A percentile compares a stretch with the other conserved stretches of the same genome.
These are phyloP conservation scores for Dryococelus australis DNA, from an alignment of 2,888 invertebrate genomes.

Conservation along the genomic window DNA sequence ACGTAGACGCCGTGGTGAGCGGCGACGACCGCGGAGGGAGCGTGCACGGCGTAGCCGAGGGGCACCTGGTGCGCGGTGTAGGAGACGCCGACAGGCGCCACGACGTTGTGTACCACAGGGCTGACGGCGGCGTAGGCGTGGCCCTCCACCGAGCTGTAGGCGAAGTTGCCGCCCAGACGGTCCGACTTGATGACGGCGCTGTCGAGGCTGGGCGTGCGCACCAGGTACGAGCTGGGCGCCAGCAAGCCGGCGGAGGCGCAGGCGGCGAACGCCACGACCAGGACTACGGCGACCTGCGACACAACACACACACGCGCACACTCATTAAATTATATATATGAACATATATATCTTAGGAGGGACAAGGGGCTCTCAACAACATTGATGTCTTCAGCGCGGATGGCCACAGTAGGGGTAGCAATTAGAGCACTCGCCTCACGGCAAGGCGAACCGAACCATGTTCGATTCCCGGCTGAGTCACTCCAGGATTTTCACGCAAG, in stretches of 20 bases:
- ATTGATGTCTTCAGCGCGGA: no score
- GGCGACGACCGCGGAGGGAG: neutral
- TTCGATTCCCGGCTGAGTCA: no score
- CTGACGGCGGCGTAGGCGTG: conserved; percentile 61
- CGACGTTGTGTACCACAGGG: conserved; percentile 57
- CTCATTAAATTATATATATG: no score
- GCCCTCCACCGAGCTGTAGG: conserved; percentile 63
- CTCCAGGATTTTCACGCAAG: no score
- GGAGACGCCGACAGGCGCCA: conserved; percentile 56
- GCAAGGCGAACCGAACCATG: no score
- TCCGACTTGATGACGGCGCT: conserved; percentile 63
- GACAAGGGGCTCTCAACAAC: no score
- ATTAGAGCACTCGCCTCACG: no score
- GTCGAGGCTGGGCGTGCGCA: conserved; percentile 61
- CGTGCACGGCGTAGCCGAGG: neutral
- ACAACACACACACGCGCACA: no score
- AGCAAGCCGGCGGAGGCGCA: conserved; percentile 34
- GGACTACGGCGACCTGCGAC: conserved; percentile 12
- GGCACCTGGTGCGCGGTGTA: conserved; percentile 52
- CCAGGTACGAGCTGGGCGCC: conserved; percentile 48
- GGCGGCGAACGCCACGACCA: conserved; percentile 5
- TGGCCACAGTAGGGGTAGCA: no score
- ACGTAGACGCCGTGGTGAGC: conserved; percentile 5
- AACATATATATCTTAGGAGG: no score
- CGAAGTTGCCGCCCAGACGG: conserved; percentile 64